phyloP scores from a whole-genome alignment of 1,140 invertebrate genomes.

The Drosophila rufa region DNA sequence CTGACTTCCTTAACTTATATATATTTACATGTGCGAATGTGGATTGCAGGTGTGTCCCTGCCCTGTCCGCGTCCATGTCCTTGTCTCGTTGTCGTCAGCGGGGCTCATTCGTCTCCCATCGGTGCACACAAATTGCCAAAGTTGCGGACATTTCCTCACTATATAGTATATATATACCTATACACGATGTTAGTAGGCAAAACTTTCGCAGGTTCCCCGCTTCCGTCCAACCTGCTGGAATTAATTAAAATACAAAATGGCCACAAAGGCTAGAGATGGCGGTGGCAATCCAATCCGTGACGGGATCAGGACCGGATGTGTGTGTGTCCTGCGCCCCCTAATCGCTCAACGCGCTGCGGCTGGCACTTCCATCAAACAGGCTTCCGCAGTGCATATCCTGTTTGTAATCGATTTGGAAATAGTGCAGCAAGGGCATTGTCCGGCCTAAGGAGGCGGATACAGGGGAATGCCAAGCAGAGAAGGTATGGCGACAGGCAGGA shows the following conservation, averaged over 20 bases:
- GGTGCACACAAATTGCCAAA: conserved; percentile 71
- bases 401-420: conserved; percentile 83
- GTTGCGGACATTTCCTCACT: conserved; percentile 55
- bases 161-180: background rate
- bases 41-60: conserved; percentile 35
- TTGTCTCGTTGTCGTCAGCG: conserved; percentile 45
- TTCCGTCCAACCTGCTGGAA: conserved; percentile 31
- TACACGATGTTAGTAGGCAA: conserved; percentile 12
- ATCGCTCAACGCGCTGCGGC: conserved; percentile 22
- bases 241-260: conserved; percentile 70
- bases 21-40: conserved; percentile 27
- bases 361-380: conserved; percentile 62
- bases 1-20: conserved; percentile 2
- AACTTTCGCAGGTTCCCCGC: conserved; percentile 37
- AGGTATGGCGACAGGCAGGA: conserved; percentile 21
- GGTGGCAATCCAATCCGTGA: conserved; percentile 47
- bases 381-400: conserved; percentile 81
- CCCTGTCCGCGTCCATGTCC: conserved; percentile 24
- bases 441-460: conserved; percentile 4
- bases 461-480: conserved; percentile 1
- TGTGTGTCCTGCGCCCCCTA: conserved; percentile 25
- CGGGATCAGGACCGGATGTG: conserved; percentile 44
- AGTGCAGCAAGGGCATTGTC: conserved; percentile 70
- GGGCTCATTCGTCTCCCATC: conserved; percentile 50
- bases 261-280: conserved; percentile 38